These are phyloP conservation scores for Cephalotes varians DNA, from an alignment of 2,888 invertebrate species.

Conservation along the genomic window DNA sequence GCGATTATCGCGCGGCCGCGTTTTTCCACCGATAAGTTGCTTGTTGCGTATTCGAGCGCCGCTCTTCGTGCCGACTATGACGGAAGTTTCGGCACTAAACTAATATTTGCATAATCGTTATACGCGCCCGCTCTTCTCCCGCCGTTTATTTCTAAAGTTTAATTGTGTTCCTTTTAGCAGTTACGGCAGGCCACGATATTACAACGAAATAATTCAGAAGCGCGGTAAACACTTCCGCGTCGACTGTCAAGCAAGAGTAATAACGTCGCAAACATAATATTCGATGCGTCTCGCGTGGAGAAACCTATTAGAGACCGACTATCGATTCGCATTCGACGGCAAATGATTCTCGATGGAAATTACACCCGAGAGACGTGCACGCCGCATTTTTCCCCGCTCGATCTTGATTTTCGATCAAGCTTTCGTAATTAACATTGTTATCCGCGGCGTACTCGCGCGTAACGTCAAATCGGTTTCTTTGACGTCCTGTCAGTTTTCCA, in stretches of 20 bases:
- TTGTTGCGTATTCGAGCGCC: conserved; percentile 39
- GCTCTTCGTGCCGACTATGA: conserved; percentile 48
- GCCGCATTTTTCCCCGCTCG: neutral
- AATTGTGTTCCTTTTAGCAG: conserved; percentile 64
- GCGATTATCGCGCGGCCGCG: conserved; percentile 45
- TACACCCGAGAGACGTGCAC: conserved; percentile 1
- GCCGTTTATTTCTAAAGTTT: conserved; percentile 64
- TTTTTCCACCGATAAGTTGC: conserved; percentile 48
- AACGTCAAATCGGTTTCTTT: conserved; percentile 20
- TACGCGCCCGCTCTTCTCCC: conserved; percentile 22
- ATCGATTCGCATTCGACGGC: conserved; percentile 51
- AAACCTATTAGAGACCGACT: conserved; percentile 54
- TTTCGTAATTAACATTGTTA: conserved; percentile 30
- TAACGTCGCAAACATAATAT: conserved; percentile 58
- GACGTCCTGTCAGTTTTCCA: neutral
- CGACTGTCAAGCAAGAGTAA: conserved; percentile 51
- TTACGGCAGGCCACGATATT: conserved; percentile 55
- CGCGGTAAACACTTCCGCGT: conserved; percentile 59
- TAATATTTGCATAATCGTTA: conserved; percentile 67
- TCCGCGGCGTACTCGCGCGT: neutral
- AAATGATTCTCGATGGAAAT: conserved; percentile 45
- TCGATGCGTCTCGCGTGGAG: conserved; percentile 34
- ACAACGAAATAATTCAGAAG: conserved; percentile 60
- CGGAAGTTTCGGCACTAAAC: conserved; percentile 54
- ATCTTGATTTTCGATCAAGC: neutral